Base-by-base conservation (phyloP, 2,888 invertebrate species). In the Drosophila hamatofila region DNA sequence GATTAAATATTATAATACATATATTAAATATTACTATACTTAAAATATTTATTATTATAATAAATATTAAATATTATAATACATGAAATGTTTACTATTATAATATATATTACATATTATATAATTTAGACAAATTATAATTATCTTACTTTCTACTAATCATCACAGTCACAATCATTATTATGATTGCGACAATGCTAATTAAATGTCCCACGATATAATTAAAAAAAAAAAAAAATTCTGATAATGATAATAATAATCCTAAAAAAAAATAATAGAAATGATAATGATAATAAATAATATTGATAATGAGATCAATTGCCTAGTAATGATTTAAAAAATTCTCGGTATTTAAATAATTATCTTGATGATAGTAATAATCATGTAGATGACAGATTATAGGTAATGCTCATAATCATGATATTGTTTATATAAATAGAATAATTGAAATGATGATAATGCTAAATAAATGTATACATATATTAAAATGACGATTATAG, bases 271-370 rank as follows among this genome's bases (percentile, higher is more conserved):
- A 25, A 16, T 44, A 5, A 12, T 21, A 5, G 2, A 12, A 6
- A 42, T 41, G n/a, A 44, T 41, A 14, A 46, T 46, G 9, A 46
- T 48, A 27, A n/a, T 48, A 23, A 27, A n/a, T 48, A 23, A 16
- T 23, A 23, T 14, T 44, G 23, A 46, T n/a, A n/a, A 46, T 44
- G 25, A 5, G 16, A 46, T 3, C 9, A 48, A 27, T n/a, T 27
- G 2, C 3, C 14, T 12, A 11, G n/a, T 14, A 30, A 18, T 18
- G 14, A 51, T 18, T 30, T n/a, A 30, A 9, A 30, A 11, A 30
- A 12, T 18, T 27, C 2, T 18, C 9, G n/a, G 2, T 7, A 14
- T 33, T 14, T 0, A 30, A 21, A 33, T 33, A 21, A 35, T n/a
- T 2, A 3, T 4, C 0, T 5, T 35, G 8, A 33, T 4, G 2